Base-by-base conservation (phyloP, 2,113 vertebrate genomes). In the Platysternon megacephalum region DNA sequence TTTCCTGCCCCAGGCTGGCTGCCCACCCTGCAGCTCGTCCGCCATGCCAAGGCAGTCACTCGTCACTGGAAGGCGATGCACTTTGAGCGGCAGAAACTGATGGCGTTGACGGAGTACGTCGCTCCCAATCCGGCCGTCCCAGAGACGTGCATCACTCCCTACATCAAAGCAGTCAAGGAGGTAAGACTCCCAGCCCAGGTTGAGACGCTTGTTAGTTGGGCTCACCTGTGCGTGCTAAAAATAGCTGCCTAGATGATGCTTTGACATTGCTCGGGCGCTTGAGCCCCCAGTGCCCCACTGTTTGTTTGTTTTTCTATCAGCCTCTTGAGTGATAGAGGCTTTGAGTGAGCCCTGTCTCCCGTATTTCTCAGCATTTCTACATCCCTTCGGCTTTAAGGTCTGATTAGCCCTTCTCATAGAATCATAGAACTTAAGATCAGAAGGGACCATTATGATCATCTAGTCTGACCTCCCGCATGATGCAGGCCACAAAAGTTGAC, bases 11-110 rank as follows among this genome's bases (percentile, higher is more conserved):
- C 97, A 99, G 99, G 97, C 91, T 98, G 98, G 98, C 96, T 99
- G 78, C 99, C 99, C 16, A 89, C 98, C 35, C 91, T 96, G 24
- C 99, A 99, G 91, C 93, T 93, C 24, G 95, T 99, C 8, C 99
- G 99, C 9, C 98, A 97, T 95, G 98, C 99, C 96, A 99, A 99
- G 94, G 98, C 99, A 0, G 99, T 99, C 52, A 99, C 99, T 2
- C 99, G 99, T 5, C 99, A 99, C 97, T 98, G 93, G 94, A 99
- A 96, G 29, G 98, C 99, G 6, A 94, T 99, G 97, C 98, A 99
- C 95, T 94, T 99, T 90, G 91, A 99, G 46, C 99, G 99, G 72
- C 98, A 99, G 98, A 99, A 99, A 96, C 96, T 99, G 42, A 58
- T 99, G 98, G 99, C 99, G 4, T 61, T 99, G 4, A 99, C 99